A percentile compares a stretch with the other conserved stretches of the same genome.
phyloP scores from a whole-genome alignment of 2,113 vertebrate species.

The Diglossa brunneiventris region DNA sequence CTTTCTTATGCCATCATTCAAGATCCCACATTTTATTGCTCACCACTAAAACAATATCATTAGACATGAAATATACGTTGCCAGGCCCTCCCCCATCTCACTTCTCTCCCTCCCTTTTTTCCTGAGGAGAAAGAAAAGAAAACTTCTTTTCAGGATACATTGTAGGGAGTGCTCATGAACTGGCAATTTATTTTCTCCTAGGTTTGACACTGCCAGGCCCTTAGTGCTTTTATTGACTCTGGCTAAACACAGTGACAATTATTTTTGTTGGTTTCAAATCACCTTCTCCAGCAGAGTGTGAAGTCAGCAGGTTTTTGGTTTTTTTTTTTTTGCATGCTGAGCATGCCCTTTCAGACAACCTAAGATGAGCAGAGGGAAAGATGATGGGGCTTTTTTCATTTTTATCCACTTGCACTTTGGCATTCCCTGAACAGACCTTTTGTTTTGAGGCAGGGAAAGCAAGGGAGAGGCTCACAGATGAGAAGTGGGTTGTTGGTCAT shows the following conservation, averaged over 20 bases:
- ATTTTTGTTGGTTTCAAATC: slow-evolving; percentile 68
- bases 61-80: slow-evolving; percentile 2
- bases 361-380: slow-evolving; percentile 11
- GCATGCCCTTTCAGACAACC: slow-evolving; percentile 12
- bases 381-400: not conserved
- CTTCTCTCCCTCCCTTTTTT: not conserved
- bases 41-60: slow-evolving; percentile 34
- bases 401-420: slow-evolving; percentile 21
- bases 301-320: slow-evolving; percentile 67
- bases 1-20: slow-evolving; percentile 19
- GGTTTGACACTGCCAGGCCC: slow-evolving; percentile 56
- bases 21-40: slow-evolving; percentile 19
- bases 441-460: not conserved
- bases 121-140: slow-evolving; percentile 23
- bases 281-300: slow-evolving; percentile 46
- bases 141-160: slow-evolving; percentile 42
- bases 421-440: not conserved
- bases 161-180: slow-evolving; percentile 40
- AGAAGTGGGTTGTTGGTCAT: not conserved
- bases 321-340: not conserved
- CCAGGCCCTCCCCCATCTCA: not conserved
- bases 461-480: not conserved
- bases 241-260: slow-evolving; percentile 64
- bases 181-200: slow-evolving; percentile 46
- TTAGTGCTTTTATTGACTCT: slow-evolving; percentile 67